Base-by-base conservation (phyloP, 2,113 vertebrate species). In the Columba livia region DNA sequence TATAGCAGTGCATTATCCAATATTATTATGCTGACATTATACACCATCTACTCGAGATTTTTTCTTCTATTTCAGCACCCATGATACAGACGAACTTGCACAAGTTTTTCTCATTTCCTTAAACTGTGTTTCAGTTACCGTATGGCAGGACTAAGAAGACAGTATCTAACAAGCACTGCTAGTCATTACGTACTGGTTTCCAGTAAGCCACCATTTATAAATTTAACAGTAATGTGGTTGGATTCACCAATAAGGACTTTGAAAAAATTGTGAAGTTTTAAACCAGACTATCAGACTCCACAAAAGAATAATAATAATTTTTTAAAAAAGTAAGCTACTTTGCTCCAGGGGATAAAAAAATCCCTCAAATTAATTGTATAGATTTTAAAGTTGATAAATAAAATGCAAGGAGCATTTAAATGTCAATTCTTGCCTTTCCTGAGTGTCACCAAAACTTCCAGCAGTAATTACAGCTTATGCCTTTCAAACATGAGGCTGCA, bases 381-480 rank as follows among this genome's bases (percentile, higher is more conserved):
- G 47, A 82, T 42, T 90, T 80, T 56, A 4, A 20, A 90, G 57
- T 79, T 71, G 88, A 81, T 90, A 86, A 90, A 78, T 56, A 53
- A 89, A 88, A 92, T 10, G 13, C n/a, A 72, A 71, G 5, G 20
- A 80, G 28, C 69, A 58, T 69, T 90, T 93, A 94, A 78, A 86
- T 61, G n/a, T 72, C 18, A 82, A 58, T 77, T 89, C 58, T 61
- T 72, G 95, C 48, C 51, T 79, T 80, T 93, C 75, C 69, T 40
- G 26, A 91, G 34, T 9, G 40, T 70, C 82, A 88, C 74, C 88
- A 86, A 94, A 95, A 94, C 44, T 64, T 93, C 42, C 75, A 88
- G 50, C n/a, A 86, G n/a, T 80, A 88, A 95, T 94, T 86, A 91
- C 34, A 70, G 29, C 3, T 79, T 32, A 72, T 15, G 25, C 28